phyloP scores from a whole-genome alignment of 1,140 invertebrate genomes.

The Neoseiulus cucumeris region DNA sequence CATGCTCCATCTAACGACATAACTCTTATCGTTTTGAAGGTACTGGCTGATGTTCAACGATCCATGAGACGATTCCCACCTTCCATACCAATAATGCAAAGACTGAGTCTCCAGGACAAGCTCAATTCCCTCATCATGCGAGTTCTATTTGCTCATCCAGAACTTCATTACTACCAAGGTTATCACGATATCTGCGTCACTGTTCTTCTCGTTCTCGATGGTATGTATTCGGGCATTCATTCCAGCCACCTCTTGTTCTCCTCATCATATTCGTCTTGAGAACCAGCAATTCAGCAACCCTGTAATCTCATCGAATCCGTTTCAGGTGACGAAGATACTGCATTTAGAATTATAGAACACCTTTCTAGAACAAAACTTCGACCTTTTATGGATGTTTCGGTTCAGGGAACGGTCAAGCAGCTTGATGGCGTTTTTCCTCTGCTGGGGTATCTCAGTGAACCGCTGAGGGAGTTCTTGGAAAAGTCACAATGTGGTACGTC shows the following conservation, averaged over 20 bases:
- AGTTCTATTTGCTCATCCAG: constrained; percentile 59
- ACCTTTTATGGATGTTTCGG: constrained; percentile 77
- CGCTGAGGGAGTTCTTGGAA: constrained; percentile 52
- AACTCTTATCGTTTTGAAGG: not conserved
- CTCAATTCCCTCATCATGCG: constrained; percentile 66
- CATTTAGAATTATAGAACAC: constrained; percentile 63
- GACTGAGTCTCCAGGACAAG: constrained; percentile 43
- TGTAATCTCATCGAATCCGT: too few relatives aligned
- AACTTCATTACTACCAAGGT: constrained; percentile 83
- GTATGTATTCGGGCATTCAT: too few relatives aligned
- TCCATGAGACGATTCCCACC: not conserved
- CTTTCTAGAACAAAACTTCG: constrained; percentile 62
- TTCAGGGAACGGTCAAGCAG: constrained; percentile 71
- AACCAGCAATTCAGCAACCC: too few relatives aligned
- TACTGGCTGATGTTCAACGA: not conserved
- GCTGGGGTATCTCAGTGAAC: constrained; percentile 45
- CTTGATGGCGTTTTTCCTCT: constrained; percentile 74
- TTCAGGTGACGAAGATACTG: constrained; percentile 40
- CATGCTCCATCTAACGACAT: not conserved
- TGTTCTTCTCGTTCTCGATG: constrained; percentile 63
- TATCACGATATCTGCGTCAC: constrained; percentile 96
- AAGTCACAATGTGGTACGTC: constrained; percentile 38
- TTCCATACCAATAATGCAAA: not conserved
- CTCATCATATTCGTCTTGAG: too few relatives aligned
- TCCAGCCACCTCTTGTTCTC: too few relatives aligned